phyloP scores from a whole-genome alignment of 2,888 invertebrate species.

The Sesia bembeciformis region DNA sequence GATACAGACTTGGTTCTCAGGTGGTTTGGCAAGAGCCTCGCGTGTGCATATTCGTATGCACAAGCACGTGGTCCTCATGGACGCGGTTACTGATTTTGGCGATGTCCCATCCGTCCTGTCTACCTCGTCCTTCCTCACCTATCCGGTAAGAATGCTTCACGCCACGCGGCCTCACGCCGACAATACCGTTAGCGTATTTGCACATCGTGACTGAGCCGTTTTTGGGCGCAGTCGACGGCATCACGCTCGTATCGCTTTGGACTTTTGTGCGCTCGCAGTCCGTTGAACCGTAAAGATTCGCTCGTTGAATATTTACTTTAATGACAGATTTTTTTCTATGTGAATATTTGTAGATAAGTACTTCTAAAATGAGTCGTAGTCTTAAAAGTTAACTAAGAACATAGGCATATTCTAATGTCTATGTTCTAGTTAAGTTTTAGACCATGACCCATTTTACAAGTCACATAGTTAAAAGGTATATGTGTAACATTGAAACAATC shows the following conservation, averaged over 20 bases:
- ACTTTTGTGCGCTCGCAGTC: slow-evolving; percentile 17
- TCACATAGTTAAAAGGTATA: no score
- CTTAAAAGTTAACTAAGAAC: not conserved
- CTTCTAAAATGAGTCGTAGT: not conserved
- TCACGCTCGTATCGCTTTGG: slow-evolving; percentile 5
- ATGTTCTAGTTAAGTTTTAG: no score
- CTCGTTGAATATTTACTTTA: slow-evolving; percentile 9
- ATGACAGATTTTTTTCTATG: not conserved
- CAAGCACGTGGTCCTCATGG: not conserved
- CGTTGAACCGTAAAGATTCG: slow-evolving; percentile 16
- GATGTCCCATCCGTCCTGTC: slow-evolving; percentile 18
- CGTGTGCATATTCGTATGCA: not conserved
- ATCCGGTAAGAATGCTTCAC: slow-evolving; percentile 18
- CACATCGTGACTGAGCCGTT: slow-evolving; percentile 27
- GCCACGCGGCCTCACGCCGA: slow-evolving; percentile 21
- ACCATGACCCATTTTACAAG: no score
- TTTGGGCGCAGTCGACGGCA: not conserved
- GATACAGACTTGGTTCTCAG: not conserved
- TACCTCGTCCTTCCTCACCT: slow-evolving; percentile 12
- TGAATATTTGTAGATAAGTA: no score
- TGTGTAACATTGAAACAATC: no score
- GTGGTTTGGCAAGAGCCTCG: not conserved
- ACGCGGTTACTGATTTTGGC: slow-evolving; percentile 17
- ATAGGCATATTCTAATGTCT: no score
- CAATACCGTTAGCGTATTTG: slow-evolving; percentile 47